Evolutionary conservation across 2,113 vertebrate genomes (phyloP), one percentile per base, ranked within the genome.

Genomic region (Syngnathus floridae): DNA sequence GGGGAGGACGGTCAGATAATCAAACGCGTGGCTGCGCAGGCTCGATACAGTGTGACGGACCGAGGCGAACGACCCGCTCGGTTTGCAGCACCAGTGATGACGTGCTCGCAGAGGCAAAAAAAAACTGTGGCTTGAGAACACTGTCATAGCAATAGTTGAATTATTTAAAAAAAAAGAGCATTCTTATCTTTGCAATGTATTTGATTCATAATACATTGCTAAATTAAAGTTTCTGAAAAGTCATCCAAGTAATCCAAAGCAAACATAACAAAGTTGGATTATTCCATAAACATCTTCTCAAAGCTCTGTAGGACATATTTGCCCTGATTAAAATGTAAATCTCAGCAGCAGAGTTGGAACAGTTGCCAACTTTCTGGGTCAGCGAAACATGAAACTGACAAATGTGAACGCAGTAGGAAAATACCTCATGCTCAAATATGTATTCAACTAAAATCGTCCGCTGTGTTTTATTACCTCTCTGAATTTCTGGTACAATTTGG

Each of bases 401-500:
- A 38, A 19, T 13, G 9, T 21, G n/a, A 22, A 26, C 16, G n/a
- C 21, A 22, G 14, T 14, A 35, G 54, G 12, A 26, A 51, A 26
- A 54, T 22, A 57, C 16, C 0, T 36, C 19, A 12, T 38, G 17
- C 8, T 59, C 9, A 14, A 36, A 36, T 57, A 58, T 35, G 22
- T 56, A 56, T 37, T 4, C 17, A 14, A 10, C 13, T 19, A 17
- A 14, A 1, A 57, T 57, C 46, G 4, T 31, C 26, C 36, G 16
- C 31, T 57, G 55, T 19, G 36, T 57, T 36, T 31, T 4, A 75
- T 89, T 87, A 98, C 97, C 93, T 99, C 95, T 90, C 95, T 91
- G 88, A 99, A 99, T 82, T 98, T 99, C 90, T 98, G 95, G 85
- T 93, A 94, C 60, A 99, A 93, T 87, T 97, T 98, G 82, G 76